Evolutionary conservation across 2,113 vertebrate species (phyloP), one percentile per base, ranked within the genome.

Genomic region (Microcebus lehilahytsara): DNA sequence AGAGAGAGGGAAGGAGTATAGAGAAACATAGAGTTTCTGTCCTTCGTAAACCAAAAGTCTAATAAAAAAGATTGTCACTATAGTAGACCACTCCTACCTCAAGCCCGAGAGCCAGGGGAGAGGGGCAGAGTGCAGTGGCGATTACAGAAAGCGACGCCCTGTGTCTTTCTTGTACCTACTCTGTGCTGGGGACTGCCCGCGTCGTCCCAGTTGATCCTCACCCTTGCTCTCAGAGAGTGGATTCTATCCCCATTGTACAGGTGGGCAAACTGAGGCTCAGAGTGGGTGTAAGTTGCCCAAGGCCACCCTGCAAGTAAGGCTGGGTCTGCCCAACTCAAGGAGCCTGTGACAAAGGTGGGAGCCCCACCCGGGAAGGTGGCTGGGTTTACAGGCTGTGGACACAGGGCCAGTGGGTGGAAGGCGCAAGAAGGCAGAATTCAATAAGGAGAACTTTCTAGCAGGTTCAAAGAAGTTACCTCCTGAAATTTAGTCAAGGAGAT

Each of bases 151-250:
- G 8, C 3, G 78, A 11, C 32, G 30, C 34, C 30, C 25, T 69
- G 49, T 1, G 2, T 75, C 40, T 20, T 0, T 49, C 6, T 27
- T 40, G 32, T 20, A 11, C n/a, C 56, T 1, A 0, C n/a, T 20
- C 10, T 27, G 6, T 49, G 78, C 89, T 40, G 3, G 5, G 79
- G 40, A 9, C 72, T 6, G 25, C 62, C 62, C 12, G 1, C 0
- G 10, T 62, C 5, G 2, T 77, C 91, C 66, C 34, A 0, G 9
- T 30, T 16, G 19, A 3, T 16, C 62, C 49, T 77, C 27, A 1
- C 20, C 13, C 75, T 56, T 42, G 5, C 23, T 37, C n/a, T 37
- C 34, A 58, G 66, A 79, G 9, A 60, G 22, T 34, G 67, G 32
- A 9, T 53, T 17, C 46, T 30, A 2, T 20, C 56, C 80, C 81